Evolutionary conservation across 1,140 invertebrate genomes (phyloP), one percentile per base, ranked within the genome.

Genomic region (Mesaphorura yosii): DNA sequence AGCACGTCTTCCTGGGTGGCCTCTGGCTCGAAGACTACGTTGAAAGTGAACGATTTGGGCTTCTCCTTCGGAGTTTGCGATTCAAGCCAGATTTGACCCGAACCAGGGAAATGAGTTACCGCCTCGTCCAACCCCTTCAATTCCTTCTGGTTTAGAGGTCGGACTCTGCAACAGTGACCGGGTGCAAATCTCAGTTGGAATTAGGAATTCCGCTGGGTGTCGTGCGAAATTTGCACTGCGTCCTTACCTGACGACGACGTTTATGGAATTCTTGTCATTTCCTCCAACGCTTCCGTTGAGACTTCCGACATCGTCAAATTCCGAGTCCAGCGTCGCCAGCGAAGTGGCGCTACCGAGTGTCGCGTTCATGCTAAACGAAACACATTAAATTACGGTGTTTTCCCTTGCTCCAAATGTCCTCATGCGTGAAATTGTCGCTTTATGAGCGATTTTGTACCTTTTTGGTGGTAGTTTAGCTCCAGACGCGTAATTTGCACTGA

Each of bases 11-110:
- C 75, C 69, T 93, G 89, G 1, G 81, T 83, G 0, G 87, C 83
- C 6, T 83, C 81, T 0, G 85, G 83, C 66, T 90, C 87, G 64
- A 93, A 92, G 15, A 92, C 88, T 2, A 85, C 84, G 65, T 89
- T 88, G 65, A 87, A 89, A 0, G 85, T 85, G 65, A 88, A 85
- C 28, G 85, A 68, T 70, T 86, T 83, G 6, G 81, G 70, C 70
- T 86, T 82, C 69, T 80, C 74, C 40, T 77, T 76, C 12, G 48
- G 64, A 58, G 63, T 70, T 65, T 57, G 27, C 38, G 58, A 50
- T 47, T 65, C 57, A 55, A 55, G 31, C 60, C 63, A 61, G 34
- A 61, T 48, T 71, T 85, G 84, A 2, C 83, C 84, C 64, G 80
- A 81, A 29, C 83, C 83, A 2, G 83, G 83, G 70, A 86, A 86